These are phyloP conservation scores for Garra rufa DNA, from an alignment of 2,113 vertebrate genomes.

Conservation along the genomic window DNA sequence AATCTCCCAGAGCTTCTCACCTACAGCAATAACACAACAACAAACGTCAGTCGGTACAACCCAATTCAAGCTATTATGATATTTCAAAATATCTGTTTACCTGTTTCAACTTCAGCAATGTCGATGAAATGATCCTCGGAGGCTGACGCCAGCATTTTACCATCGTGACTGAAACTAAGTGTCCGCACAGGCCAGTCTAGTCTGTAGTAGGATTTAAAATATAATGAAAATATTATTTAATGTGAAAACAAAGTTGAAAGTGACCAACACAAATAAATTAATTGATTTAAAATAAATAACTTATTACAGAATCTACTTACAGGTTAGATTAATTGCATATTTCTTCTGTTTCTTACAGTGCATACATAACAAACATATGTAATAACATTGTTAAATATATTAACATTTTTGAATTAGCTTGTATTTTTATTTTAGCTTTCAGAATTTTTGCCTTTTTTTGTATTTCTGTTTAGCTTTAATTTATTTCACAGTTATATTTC, in stretches of 20 bases:
- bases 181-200: constrained; percentile 98
- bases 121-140: constrained; percentile 99
- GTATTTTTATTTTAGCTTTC: no score
- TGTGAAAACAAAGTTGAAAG: neutral
- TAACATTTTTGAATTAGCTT: neutral
- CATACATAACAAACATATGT: neutral
- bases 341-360: neutral
- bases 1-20: constrained; percentile 99
- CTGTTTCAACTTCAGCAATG: constrained; percentile 96
- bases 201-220: constrained; percentile 69
- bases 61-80: neutral
- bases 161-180: constrained; percentile 95
- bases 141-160: constrained; percentile 95
- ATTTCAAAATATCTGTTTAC: constrained; percentile 69
- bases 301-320: no score
- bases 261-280: neutral
- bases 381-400: neutral
- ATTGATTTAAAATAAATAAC: no score
- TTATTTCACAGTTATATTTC: no score
- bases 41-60: neutral
- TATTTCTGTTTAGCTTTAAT: no score
- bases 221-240: neutral
- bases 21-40: constrained; percentile 68
- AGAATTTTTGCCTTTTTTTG: no score
- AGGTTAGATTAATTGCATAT: neutral